Evolutionary conservation across 2,888 invertebrate genomes (phyloP).

Genomic region (Dryomyza anilis): DNA sequence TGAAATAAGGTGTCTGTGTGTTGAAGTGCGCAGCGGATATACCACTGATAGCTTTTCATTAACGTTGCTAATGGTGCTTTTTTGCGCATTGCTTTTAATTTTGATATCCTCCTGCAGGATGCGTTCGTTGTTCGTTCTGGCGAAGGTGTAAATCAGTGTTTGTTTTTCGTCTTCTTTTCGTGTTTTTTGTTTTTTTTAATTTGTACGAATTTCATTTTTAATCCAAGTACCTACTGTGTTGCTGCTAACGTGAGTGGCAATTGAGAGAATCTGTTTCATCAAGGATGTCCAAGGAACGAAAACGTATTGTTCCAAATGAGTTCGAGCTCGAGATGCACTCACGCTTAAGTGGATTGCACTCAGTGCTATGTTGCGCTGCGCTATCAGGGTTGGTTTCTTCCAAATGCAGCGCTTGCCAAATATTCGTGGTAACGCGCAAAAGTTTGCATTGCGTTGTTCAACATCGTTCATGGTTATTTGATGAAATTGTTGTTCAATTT

Average conservation of each 20-base stretch:
- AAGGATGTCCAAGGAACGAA: neutral
- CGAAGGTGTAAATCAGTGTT: neutral
- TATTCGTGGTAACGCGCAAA: too few relatives aligned
- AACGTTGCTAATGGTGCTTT: conserved; percentile 14
- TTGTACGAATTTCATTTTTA: neutral
- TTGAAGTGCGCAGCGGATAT: conserved; percentile 1
- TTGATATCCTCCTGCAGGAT: neutral
- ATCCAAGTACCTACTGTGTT: neutral
- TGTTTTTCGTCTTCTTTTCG: neutral
- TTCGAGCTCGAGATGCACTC: neutral
- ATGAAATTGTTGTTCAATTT: too few relatives aligned
- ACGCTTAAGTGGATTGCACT: conserved; percentile 15
- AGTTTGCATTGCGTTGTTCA: too few relatives aligned
- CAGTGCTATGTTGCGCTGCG: too few relatives aligned
- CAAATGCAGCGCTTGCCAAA: too few relatives aligned
- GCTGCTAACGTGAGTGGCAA: neutral
- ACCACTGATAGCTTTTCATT: conserved; percentile 20
- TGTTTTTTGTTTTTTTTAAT: neutral
- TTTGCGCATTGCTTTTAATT: neutral
- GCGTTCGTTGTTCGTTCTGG: neutral
- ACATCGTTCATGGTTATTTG: too few relatives aligned
- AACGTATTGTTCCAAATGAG: neutral
- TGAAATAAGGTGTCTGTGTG: neutral
- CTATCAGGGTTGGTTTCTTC: too few relatives aligned
- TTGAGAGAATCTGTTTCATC: neutral